Percentiles rank a stretch among this genome's conserved stretches.
Conservation (phyloP, 2,113 vertebrate species). For the Neotoma lepida region DNA sequence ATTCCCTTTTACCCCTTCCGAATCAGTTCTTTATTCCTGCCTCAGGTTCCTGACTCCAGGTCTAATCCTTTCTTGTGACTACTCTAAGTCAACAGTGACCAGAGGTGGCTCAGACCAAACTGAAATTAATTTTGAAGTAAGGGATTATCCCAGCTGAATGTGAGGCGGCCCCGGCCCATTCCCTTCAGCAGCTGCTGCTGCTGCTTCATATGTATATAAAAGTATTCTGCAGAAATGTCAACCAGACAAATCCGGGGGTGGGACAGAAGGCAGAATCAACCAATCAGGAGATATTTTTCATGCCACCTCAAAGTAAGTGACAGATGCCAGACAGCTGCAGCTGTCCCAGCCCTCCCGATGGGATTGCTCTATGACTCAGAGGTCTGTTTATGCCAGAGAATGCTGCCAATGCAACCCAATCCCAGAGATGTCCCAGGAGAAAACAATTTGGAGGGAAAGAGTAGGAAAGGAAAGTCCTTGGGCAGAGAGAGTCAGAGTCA, state of each 20-base stretch:
- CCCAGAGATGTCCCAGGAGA: constrained; percentile 74
- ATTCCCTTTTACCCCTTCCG: constrained; percentile 1
- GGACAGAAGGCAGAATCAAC: constrained; percentile 47
- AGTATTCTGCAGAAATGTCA: constrained; percentile 25
- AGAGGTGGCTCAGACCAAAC: constrained; percentile 13
- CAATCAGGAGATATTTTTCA: constrained; percentile 73
- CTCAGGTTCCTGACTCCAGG: neutral
- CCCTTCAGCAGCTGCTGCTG: constrained; percentile 4
- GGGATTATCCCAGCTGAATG: constrained; percentile 18
- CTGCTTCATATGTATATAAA: constrained; percentile 37
- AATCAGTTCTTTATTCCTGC: neutral
- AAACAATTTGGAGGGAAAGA: constrained; percentile 79
- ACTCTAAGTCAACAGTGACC: neutral
- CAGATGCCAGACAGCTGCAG: constrained; percentile 85
- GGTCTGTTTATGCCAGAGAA: constrained; percentile 81
- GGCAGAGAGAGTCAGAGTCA: constrained; percentile 69
- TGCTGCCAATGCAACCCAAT: constrained; percentile 77
- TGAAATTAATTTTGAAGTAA: constrained; percentile 47
- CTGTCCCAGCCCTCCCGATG: constrained; percentile 72
- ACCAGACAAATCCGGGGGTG: constrained; percentile 34
- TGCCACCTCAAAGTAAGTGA: constrained; percentile 78
- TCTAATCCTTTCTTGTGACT: neutral
- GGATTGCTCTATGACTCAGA: constrained; percentile 84
- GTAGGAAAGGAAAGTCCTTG: constrained; percentile 80
- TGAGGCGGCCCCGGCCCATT: neutral